These are phyloP conservation scores for Minunthozetes semirufus DNA, from an alignment of 2,888 invertebrate genomes.

Conservation along the genomic window DNA sequence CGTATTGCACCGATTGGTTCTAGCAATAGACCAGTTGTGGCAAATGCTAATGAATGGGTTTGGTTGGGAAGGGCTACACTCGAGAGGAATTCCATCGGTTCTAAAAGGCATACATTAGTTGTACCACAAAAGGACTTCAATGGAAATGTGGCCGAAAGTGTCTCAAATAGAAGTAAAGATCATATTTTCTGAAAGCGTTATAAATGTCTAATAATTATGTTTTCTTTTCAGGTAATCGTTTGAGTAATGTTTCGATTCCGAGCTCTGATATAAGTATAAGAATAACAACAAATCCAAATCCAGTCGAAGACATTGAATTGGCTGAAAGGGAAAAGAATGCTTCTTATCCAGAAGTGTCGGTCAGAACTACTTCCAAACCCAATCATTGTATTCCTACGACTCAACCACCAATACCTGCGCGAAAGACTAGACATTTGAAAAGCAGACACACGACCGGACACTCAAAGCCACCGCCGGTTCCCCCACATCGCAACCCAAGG, in stretches of 20 bases:
- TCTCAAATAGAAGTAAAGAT: neutral
- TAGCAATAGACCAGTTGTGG: constrained; percentile 46
- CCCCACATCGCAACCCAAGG: constrained; percentile 16
- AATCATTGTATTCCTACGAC: neutral
- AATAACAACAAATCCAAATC: constrained; percentile 48
- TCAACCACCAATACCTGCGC: constrained; percentile 14
- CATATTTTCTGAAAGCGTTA: neutral
- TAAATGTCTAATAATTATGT: neutral
- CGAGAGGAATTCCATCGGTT: constrained; percentile 50
- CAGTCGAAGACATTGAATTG: constrained; percentile 37
- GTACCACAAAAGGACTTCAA: constrained; percentile 50
- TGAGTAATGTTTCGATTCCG: constrained; percentile 52
- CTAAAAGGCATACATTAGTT: constrained; percentile 47
- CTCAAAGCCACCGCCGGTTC: constrained; percentile 32
- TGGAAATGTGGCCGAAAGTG: constrained; percentile 44
- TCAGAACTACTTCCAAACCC: constrained; percentile 1
- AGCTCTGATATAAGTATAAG: constrained; percentile 51
- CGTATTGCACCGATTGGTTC: constrained; percentile 25
- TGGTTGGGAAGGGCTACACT: constrained; percentile 80
- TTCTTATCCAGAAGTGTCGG: neutral
- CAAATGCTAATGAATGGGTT: constrained; percentile 77
- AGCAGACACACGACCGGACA: neutral
- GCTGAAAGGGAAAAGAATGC: neutral
- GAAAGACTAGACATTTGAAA: neutral
- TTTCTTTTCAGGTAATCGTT: constrained; percentile 45